phyloP scores from a whole-genome alignment of 1,140 invertebrate species.

The Drosophila mayri region DNA sequence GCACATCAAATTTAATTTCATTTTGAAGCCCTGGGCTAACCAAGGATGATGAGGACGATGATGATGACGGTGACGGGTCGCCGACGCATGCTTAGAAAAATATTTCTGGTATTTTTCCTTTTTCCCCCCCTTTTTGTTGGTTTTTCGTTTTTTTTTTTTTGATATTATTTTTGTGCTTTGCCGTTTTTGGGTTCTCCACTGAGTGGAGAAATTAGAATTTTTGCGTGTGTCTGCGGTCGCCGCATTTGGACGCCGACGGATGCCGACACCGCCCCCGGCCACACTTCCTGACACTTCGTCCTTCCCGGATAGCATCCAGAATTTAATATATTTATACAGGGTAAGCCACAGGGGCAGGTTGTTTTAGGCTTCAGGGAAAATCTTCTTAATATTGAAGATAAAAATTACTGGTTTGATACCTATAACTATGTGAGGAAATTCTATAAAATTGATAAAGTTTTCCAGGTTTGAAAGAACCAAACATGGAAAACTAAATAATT shows the following conservation, averaged over 20 bases:
- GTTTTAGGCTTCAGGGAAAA: not conserved
- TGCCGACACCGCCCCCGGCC: slow-evolving; percentile 51
- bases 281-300: slow-evolving; percentile 60
- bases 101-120: slow-evolving; percentile 77
- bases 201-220: slow-evolving; percentile 79
- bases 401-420: not conserved
- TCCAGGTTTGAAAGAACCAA: not conserved
- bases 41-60: slow-evolving; percentile 55
- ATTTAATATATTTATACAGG: slow-evolving; percentile 78
- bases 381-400: not conserved
- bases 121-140: slow-evolving; percentile 11
- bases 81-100: slow-evolving; percentile 77
- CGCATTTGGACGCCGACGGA: slow-evolving; percentile 70
- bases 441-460: not conserved
- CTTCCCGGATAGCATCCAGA: slow-evolving; percentile 41
- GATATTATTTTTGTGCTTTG: slow-evolving; percentile 31
- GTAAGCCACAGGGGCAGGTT: slow-evolving; percentile 20
- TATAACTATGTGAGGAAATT: not conserved
- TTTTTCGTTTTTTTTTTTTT: slow-evolving; percentile 11
- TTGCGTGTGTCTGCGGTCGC: slow-evolving; percentile 72
- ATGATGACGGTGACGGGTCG: slow-evolving; percentile 42
- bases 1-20: slow-evolving; percentile 82
- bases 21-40: slow-evolving; percentile 80
- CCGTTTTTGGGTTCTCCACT: slow-evolving; percentile 46
- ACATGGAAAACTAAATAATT: not conserved